Evolutionary conservation across 2,797 vertebrate species (phyloP).

Genomic region (Sylvia borin): DNA sequence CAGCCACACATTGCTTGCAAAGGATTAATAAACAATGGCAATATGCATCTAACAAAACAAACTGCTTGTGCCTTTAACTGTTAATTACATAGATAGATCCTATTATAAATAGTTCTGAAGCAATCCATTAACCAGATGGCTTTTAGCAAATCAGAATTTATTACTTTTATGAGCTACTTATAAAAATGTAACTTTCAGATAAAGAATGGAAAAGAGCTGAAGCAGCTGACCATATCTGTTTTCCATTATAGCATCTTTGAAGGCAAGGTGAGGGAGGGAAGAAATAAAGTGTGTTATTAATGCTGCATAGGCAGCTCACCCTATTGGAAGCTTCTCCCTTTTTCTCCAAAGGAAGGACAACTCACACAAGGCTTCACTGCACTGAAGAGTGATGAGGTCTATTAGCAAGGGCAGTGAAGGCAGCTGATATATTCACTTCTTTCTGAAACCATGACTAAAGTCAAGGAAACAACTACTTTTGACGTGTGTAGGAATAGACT

Average conservation of each 20-base stretch:
- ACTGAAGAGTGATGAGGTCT: not conserved
- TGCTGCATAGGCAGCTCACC: not conserved
- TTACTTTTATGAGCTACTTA: conserved; percentile 49
- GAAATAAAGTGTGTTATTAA: not conserved
- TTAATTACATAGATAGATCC: conserved; percentile 52
- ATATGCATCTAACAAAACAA: not conserved
- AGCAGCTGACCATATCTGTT: conserved; percentile 27
- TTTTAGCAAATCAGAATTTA: conserved; percentile 57
- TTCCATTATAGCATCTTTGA: not conserved
- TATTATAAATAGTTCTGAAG: conserved; percentile 49
- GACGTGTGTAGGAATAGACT: not conserved
- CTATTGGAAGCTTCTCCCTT: not conserved
- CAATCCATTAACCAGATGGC: conserved; percentile 53
- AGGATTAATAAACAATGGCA: conserved; percentile 14
- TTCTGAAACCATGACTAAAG: not conserved
- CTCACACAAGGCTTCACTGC: not conserved
- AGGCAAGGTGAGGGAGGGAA: not conserved
- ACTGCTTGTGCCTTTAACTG: not conserved
- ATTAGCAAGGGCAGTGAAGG: not conserved
- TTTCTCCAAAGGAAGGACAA: not conserved
- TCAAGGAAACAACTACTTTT: not conserved
- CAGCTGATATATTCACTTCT: not conserved
- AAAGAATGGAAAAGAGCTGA: conserved; percentile 11
- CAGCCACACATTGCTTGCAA: not conserved
- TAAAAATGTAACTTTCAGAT: conserved; percentile 40